These are phyloP conservation scores for Polyploca ridens DNA, from an alignment of 2,888 invertebrate genomes.

Conservation along the genomic window DNA sequence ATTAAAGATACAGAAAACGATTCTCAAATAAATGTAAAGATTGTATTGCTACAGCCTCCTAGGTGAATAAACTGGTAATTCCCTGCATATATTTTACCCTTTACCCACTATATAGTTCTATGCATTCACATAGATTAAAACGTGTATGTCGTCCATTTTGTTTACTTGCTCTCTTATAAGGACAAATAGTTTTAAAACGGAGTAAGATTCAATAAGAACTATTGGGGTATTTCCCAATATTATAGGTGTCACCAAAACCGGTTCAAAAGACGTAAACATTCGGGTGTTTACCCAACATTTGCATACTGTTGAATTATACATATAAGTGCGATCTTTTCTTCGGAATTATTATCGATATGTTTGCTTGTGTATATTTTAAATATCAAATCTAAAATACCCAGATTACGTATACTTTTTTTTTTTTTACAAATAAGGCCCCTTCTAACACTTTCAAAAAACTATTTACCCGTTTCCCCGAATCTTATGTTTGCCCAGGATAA, in stretches of 20 bases:
- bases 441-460: no score
- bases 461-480: no score
- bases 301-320: neutral
- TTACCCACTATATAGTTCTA: no score
- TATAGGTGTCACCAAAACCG: neutral
- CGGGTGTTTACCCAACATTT: constrained; percentile 5
- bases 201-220: neutral
- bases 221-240: constrained; percentile 8
- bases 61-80: no score
- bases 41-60: no score
- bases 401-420: no score
- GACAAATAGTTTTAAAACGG: neutral
- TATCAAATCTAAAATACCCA: no score
- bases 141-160: neutral
- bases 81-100: no score
- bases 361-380: neutral
- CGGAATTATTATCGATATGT: neutral
- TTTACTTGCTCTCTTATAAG: neutral
- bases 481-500: no score
- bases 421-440: no score
- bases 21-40: no score
- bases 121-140: neutral
- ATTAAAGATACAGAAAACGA: no score
- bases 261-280: constrained; percentile 7
- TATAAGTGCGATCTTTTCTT: neutral